These are phyloP conservation scores for Euborellia annulipes DNA, from an alignment of 1,140 invertebrate species.

Conservation along the genomic window DNA sequence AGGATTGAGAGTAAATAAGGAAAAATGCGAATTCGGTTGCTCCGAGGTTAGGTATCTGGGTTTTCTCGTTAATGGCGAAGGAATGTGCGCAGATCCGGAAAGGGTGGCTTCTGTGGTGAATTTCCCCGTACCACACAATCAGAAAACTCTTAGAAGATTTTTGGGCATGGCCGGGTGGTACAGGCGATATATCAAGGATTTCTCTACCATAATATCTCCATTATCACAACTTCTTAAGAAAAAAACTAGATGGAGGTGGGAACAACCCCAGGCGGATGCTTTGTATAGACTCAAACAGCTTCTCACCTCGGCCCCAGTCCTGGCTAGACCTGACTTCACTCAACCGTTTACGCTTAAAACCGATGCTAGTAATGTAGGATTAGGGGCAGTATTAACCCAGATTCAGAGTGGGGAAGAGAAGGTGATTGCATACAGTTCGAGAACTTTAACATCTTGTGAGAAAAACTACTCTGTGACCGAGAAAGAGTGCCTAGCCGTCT, in stretches of 20 bases:
- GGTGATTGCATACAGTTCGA: conserved; percentile 23
- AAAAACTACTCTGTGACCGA: conserved; percentile 24
- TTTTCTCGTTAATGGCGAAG: conserved; percentile 21
- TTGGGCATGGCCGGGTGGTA: conserved; percentile 24
- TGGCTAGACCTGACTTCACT: conserved; percentile 13
- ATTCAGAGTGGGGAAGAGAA: conserved; percentile 11
- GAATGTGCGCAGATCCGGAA: conserved; percentile 21
- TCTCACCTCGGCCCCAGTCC: conserved; percentile 11
- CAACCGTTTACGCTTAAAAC: conserved; percentile 12
- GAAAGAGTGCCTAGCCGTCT: conserved; percentile 26
- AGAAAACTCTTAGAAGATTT: conserved; percentile 21
- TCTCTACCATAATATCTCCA: conserved; percentile 19
- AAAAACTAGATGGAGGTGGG: conserved; percentile 16
- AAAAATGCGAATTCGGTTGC: conserved; percentile 20
- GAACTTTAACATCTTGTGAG: conserved; percentile 20
- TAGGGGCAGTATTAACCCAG: conserved; percentile 16
- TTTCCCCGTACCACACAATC: conserved; percentile 19
- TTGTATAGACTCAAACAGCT: conserved; percentile 19
- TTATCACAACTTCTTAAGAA: conserved; percentile 20
- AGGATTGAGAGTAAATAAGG: conserved; percentile 8
- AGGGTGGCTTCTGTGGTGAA: conserved; percentile 22
- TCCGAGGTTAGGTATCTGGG: conserved; percentile 23
- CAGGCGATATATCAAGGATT: conserved; percentile 22
- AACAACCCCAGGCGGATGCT: conserved; percentile 10
- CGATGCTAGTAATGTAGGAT: conserved; percentile 12